A percentile compares a stretch with the other conserved stretches of the same genome.
Evolutionary conservation across 2,888 invertebrate species (phyloP).

Genomic region (Aplocera efformata): DNA sequence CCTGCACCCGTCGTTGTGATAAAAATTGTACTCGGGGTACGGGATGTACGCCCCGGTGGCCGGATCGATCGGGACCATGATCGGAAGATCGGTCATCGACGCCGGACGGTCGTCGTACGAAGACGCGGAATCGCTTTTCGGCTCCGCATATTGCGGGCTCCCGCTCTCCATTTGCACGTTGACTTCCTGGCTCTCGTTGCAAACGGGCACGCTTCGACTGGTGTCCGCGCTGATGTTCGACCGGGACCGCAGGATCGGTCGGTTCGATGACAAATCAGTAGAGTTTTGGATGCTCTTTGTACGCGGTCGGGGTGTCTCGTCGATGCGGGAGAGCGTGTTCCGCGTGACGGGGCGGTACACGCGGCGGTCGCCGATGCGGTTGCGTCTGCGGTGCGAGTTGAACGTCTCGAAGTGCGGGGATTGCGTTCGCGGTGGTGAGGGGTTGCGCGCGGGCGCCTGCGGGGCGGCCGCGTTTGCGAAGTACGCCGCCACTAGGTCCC

Average conservation of each 20-base stretch:
- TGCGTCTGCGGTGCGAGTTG: constrained; percentile 67
- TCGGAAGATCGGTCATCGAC: constrained; percentile 66
- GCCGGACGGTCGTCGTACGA: constrained; percentile 54
- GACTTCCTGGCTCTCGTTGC: constrained; percentile 63
- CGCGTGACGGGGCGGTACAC: constrained; percentile 63
- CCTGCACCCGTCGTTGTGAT: constrained; percentile 55
- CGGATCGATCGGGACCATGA: constrained; percentile 62
- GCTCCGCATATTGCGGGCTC: constrained; percentile 71
- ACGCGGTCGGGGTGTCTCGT: constrained; percentile 58
- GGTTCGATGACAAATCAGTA: constrained; percentile 61
- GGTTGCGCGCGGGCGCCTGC: constrained; percentile 71
- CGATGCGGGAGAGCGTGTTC: constrained; percentile 68
- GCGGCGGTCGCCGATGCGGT: constrained; percentile 56
- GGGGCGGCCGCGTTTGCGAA: constrained; percentile 70
- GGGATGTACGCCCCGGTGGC: constrained; percentile 62
- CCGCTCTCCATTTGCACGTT: constrained; percentile 49
- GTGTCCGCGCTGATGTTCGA: constrained; percentile 53
- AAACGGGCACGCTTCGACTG: constrained; percentile 70
- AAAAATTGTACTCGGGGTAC: constrained; percentile 65
- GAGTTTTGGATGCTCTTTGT: constrained; percentile 62
- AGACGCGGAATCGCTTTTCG: constrained; percentile 49
- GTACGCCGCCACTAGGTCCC: constrained; percentile 72
- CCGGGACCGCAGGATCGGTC: constrained; percentile 58
- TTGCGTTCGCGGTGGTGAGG: constrained; percentile 37
- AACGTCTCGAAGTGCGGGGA: constrained; percentile 55